Evolutionary conservation across 1,140 invertebrate species (phyloP).

Genomic region (Trypoxylus dichotomus): DNA sequence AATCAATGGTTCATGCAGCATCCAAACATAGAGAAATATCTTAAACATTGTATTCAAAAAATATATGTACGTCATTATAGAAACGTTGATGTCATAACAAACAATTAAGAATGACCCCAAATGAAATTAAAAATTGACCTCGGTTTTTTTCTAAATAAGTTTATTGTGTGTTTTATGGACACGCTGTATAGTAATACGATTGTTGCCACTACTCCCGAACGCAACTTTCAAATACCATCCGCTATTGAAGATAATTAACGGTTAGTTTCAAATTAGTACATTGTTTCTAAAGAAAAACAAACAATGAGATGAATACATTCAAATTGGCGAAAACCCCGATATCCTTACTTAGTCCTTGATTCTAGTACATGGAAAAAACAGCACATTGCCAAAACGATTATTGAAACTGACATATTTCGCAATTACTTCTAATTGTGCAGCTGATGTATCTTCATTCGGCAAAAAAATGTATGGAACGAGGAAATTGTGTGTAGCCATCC

Average conservation of each 20-base stretch:
- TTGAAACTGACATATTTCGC: background rate
- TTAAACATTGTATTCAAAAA: too few relatives aligned
- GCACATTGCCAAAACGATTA: conserved; percentile 13
- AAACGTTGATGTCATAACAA: too few relatives aligned
- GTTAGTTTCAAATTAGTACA: background rate
- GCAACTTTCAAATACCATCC: too few relatives aligned
- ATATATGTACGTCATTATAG: too few relatives aligned
- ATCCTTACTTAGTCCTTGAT: background rate
- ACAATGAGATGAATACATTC: background rate
- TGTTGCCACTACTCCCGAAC: too few relatives aligned
- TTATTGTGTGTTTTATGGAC: too few relatives aligned
- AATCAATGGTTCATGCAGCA: too few relatives aligned
- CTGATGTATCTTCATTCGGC: background rate
- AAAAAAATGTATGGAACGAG: background rate
- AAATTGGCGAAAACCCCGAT: background rate
- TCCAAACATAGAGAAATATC: too few relatives aligned
- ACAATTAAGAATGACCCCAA: too few relatives aligned
- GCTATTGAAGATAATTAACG: background rate
- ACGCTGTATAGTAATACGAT: too few relatives aligned
- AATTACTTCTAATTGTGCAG: background rate
- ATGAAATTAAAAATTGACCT: too few relatives aligned
- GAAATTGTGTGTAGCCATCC: background rate
- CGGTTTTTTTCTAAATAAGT: too few relatives aligned
- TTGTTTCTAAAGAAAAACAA: background rate
- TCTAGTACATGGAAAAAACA: background rate